Conservation (phyloP, 1,140 invertebrate species). For the Ceratina australensis region DNA sequence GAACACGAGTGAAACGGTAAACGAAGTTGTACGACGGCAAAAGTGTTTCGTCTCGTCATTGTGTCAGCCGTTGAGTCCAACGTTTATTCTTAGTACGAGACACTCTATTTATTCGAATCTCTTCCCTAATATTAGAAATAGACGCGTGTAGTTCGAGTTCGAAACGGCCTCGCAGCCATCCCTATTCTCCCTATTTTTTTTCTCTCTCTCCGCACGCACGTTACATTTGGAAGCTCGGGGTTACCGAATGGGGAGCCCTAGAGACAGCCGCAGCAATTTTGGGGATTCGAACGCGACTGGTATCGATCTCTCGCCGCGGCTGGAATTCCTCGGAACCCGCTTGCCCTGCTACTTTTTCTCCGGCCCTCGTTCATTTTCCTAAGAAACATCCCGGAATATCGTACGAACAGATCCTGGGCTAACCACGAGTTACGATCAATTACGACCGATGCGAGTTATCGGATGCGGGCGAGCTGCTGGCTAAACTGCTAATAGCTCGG, state of each 20-base stretch:
- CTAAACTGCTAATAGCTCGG: neutral
- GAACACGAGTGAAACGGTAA: no score
- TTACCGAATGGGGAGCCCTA: constrained; percentile 28
- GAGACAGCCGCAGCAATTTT: constrained; percentile 46
- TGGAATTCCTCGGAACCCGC: neutral
- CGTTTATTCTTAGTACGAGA: no score
- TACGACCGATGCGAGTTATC: neutral
- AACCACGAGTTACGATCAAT: constrained; percentile 28
- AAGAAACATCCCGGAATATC: neutral
- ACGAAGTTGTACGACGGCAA: no score
- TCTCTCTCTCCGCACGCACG: constrained; percentile 35
- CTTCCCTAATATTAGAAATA: no score
- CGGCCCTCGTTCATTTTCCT: neutral
- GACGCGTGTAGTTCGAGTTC: no score
- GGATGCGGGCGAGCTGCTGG: constrained; percentile 18
- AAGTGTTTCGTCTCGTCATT: no score
- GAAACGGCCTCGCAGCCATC: no score
- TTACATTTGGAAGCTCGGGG: constrained; percentile 40
- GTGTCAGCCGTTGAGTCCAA: no score
- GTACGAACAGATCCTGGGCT: neutral
- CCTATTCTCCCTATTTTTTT: neutral
- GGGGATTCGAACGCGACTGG: constrained; percentile 25
- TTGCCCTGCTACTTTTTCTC: neutral
- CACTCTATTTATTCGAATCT: no score
- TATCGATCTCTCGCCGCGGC: constrained; percentile 23